phyloP scores from a whole-genome alignment of 2,888 invertebrate species.

The Tenthredo scrophulariae region DNA sequence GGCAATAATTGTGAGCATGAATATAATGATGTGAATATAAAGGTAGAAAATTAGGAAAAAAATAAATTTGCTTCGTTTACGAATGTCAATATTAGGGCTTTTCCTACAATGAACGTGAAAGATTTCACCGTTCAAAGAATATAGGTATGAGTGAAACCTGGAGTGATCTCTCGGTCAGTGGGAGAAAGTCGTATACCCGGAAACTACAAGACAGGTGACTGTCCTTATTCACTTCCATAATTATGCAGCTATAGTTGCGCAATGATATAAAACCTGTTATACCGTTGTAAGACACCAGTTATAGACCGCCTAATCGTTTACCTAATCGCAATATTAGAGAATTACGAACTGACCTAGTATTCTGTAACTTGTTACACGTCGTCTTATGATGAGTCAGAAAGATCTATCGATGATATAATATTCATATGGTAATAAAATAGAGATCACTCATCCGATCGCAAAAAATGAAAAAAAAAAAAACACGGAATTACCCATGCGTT shows the following conservation, averaged over 20 bases:
- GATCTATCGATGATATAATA: neutral
- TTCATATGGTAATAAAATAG: neutral
- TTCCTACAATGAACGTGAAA: neutral
- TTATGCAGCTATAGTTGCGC: constrained; percentile 63
- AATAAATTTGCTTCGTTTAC: neutral
- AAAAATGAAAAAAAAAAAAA: neutral
- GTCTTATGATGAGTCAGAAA: neutral
- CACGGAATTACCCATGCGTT: no score
- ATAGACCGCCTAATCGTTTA: neutral
- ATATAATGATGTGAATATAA: neutral
- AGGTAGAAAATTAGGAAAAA: neutral
- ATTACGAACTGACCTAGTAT: neutral
- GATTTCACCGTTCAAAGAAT: neutral
- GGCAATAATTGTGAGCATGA: neutral
- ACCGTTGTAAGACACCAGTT: neutral
- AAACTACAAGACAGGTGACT: constrained; percentile 35
- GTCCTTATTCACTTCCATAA: constrained; percentile 64
- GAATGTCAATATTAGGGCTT: neutral
- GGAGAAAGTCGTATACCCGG: constrained; percentile 73
- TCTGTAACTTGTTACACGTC: neutral
- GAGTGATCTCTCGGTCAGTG: constrained; percentile 59
- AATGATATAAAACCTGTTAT: neutral
- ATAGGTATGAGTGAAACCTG: constrained; percentile 69
- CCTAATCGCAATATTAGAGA: neutral
- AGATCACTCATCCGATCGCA: neutral